Evolutionary conservation across 2,888 invertebrate genomes (phyloP), one percentile per base, ranked within the genome.

Genomic region (Hypena proboscidalis): DNA sequence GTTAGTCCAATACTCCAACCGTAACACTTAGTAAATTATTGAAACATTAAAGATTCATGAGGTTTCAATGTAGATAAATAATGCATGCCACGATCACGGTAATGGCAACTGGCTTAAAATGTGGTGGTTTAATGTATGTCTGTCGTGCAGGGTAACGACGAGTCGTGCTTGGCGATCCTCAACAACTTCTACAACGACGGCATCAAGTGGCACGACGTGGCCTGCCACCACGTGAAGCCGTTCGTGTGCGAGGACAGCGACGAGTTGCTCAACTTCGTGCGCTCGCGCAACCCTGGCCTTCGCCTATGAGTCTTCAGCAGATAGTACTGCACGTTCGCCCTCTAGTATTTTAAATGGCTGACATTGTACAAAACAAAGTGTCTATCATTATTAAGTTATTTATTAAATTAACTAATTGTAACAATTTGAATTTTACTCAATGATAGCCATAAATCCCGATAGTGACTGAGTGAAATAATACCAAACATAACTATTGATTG

Each of bases 151-250:
- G 97, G 97, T 60, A 97, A 97, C 77, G 97, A 97, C 79, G 97
- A 97, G 89, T 97, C 97, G 25, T 97, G 97, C 78, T 81, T 97
- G 71, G 95, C 97, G 40, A 96, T 97, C 66, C 89, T 97, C 75
- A 97, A 97, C 91, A 97, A 97, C 85, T 97, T 97, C 93, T 97
- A 97, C 92, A 96, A 95, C 77, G 96, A 96, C 76, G 96, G 96
- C 52, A 92, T 96, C 74, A 95, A 95, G 83, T 96, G 96, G 96
- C 96, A 96, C 90, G 96, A 96, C 77, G 96, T 96, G 20, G 96
- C 96, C 60, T 96, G 96, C 78, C 96, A 96, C 80, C 96, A 96
- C 83, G 92, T 95, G 60, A 96, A 96, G 86, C 96, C 96, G 14
- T 96, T 96, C 92, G 96, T 97, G 15, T 97, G 97, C 81, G 97